Percentiles rank a stretch among this genome's conserved stretches.
phyloP scores from a whole-genome alignment of 2,888 invertebrate species.

The Microctonus brassicae region DNA sequence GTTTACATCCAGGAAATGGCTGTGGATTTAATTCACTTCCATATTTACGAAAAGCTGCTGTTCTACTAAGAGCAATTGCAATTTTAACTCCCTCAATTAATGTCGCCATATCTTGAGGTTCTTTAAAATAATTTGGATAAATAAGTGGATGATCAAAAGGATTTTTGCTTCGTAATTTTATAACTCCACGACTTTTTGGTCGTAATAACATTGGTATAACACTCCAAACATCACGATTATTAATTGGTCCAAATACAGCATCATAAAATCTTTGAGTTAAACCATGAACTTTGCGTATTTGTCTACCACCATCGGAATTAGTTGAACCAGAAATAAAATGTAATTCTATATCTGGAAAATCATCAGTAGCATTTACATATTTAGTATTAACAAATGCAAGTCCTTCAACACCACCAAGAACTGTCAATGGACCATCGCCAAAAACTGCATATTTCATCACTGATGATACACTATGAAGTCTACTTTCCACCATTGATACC shows the following conservation, averaged over 20 bases:
- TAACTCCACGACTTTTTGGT: slow-evolving; percentile 85
- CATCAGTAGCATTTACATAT: slow-evolving; percentile 82
- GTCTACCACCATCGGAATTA: slow-evolving; percentile 87
- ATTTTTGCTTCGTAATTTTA: slow-evolving; percentile 85
- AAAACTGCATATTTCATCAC: slow-evolving; percentile 87
- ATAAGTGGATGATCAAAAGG: slow-evolving; percentile 92
- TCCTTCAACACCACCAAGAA: slow-evolving; percentile 90
- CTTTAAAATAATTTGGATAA: slow-evolving; percentile 90
- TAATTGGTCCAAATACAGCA: slow-evolving; percentile 81
- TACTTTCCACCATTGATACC: slow-evolving; percentile 83
- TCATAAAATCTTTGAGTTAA: slow-evolving; percentile 82
- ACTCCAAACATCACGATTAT: slow-evolving; percentile 85
- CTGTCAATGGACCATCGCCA: slow-evolving; percentile 86
- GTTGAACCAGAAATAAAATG: slow-evolving; percentile 91
- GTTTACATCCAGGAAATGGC: slow-evolving; percentile 83
- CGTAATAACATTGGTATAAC: slow-evolving; percentile 87
- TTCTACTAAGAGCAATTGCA: slow-evolving; percentile 83
- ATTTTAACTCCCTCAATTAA: slow-evolving; percentile 90
- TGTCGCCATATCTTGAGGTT: slow-evolving; percentile 83
- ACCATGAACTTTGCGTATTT: slow-evolving; percentile 85
- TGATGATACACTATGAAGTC: slow-evolving; percentile 84
- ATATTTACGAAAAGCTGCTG: slow-evolving; percentile 81
- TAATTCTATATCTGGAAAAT: slow-evolving; percentile 91
- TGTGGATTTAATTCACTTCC: slow-evolving; percentile 80
- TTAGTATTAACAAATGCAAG: slow-evolving; percentile 92